Conservation (phyloP, 1,140 invertebrate genomes). For the Lucilia cuprina region DNA sequence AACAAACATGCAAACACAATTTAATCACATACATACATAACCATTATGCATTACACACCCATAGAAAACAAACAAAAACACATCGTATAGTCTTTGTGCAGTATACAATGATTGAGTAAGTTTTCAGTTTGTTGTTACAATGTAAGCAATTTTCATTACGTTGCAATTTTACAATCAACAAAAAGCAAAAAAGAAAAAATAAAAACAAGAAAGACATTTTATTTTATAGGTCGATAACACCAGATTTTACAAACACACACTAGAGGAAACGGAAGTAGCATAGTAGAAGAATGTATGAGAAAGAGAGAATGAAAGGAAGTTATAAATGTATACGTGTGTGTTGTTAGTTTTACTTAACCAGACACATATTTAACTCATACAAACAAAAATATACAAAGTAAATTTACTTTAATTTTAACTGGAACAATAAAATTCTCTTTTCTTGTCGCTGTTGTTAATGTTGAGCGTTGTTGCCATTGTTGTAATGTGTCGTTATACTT, state of each 20-base stretch:
- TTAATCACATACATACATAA: no score
- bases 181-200: no score
- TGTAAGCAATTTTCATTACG: not conserved
- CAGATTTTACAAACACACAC: not conserved
- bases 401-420: not conserved
- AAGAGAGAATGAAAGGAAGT: no score
- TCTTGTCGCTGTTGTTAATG: not conserved
- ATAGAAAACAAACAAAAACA: no score
- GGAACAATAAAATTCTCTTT: not conserved
- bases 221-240: not conserved
- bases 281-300: no score
- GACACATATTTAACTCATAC: no score
- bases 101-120: not conserved
- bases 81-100: not conserved
- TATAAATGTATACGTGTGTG: no score
- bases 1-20: no score
- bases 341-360: no score
- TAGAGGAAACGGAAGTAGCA: no score
- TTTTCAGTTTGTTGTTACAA: not conserved
- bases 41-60: no score
- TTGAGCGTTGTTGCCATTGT: no score
- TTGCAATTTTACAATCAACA: not conserved
- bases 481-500: not conserved
- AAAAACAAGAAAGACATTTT: not conserved
- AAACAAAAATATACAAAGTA: not conserved